Evolutionary conservation across 2,888 invertebrate genomes (phyloP).

Genomic region (Catocala sponsa): DNA sequence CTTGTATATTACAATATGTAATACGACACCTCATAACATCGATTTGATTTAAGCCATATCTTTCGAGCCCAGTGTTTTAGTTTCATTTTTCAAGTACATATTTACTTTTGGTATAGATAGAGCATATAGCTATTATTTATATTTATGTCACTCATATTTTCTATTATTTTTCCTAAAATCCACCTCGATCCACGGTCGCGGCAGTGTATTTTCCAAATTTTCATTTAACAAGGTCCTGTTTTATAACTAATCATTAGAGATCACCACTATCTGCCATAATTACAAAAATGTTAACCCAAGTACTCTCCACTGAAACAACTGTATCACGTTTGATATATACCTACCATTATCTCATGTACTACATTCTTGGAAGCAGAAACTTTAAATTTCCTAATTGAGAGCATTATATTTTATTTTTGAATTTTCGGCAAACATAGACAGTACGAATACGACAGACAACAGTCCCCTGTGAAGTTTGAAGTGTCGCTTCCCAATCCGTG

Average conservation of each 20-base stretch:
- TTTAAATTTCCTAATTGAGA: background rate
- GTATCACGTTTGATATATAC: slow-evolving; percentile 13
- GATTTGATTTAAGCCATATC: slow-evolving; percentile 50
- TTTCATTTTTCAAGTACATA: slow-evolving; percentile 44
- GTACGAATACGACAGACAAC: too few relatives aligned
- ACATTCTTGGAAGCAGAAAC: slow-evolving; percentile 5
- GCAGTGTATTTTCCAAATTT: slow-evolving; percentile 74
- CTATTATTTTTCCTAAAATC: slow-evolving; percentile 54
- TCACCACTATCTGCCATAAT: slow-evolving; percentile 59
- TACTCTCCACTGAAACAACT: slow-evolving; percentile 57
- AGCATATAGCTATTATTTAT: slow-evolving; percentile 37
- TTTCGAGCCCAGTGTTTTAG: slow-evolving; percentile 36
- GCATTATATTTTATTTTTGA: background rate
- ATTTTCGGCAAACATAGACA: background rate
- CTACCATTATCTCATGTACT: background rate
- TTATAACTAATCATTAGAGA: slow-evolving; percentile 64
- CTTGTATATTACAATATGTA: slow-evolving; percentile 37
- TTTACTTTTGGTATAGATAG: slow-evolving; percentile 18
- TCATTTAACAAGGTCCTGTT: slow-evolving; percentile 50
- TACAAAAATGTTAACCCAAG: slow-evolving; percentile 42
- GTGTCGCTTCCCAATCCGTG: background rate
- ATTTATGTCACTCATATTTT: slow-evolving; percentile 58
- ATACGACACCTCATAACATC: slow-evolving; percentile 52
- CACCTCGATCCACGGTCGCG: slow-evolving; percentile 71
- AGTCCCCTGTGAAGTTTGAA: background rate